These are phyloP conservation scores for Craniophora ligustri DNA, from an alignment of 2,888 invertebrate species.

Conservation along the genomic window DNA sequence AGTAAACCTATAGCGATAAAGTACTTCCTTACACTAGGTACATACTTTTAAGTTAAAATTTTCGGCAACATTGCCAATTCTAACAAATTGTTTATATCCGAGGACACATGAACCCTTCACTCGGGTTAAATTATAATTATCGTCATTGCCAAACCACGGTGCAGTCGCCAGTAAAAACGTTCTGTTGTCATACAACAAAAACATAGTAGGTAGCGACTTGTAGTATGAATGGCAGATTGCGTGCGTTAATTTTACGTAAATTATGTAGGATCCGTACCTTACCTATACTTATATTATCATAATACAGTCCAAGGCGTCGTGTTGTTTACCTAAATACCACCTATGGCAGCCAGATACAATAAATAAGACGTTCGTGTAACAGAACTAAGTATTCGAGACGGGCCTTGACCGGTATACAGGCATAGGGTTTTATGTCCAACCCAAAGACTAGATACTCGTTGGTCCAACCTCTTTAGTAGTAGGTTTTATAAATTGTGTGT, in stretches of 20 bases:
- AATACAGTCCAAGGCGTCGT: not conserved
- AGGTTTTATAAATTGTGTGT: too few species aligned
- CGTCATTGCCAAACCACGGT: slow-evolving; percentile 40
- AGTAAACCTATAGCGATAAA: too few species aligned
- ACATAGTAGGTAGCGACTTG: slow-evolving; percentile 14
- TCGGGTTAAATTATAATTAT: slow-evolving; percentile 42
- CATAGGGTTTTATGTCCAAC: too few species aligned
- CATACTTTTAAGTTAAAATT: not conserved
- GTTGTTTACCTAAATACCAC: not conserved
- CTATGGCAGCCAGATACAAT: slow-evolving; percentile 1
- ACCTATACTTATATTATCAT: slow-evolving; percentile 2
- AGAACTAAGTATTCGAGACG: slow-evolving; percentile 27
- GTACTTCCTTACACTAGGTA: too few species aligned
- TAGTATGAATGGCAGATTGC: slow-evolving; percentile 23
- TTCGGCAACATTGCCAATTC: slow-evolving; percentile 36
- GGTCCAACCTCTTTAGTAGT: too few species aligned
- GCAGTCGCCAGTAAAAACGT: slow-evolving; percentile 13
- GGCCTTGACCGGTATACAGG: slow-evolving; percentile 42
- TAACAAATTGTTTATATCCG: slow-evolving; percentile 48
- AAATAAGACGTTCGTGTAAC: slow-evolving; percentile 12
- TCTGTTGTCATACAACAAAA: slow-evolving; percentile 31
- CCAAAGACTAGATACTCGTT: too few species aligned
- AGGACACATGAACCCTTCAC: slow-evolving; percentile 57
- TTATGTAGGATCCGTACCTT: slow-evolving; percentile 15
- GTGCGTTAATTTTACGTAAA: slow-evolving; percentile 25